Evolutionary conservation across 2,888 invertebrate genomes (phyloP).

Genomic region (Epicampocera succincta): DNA sequence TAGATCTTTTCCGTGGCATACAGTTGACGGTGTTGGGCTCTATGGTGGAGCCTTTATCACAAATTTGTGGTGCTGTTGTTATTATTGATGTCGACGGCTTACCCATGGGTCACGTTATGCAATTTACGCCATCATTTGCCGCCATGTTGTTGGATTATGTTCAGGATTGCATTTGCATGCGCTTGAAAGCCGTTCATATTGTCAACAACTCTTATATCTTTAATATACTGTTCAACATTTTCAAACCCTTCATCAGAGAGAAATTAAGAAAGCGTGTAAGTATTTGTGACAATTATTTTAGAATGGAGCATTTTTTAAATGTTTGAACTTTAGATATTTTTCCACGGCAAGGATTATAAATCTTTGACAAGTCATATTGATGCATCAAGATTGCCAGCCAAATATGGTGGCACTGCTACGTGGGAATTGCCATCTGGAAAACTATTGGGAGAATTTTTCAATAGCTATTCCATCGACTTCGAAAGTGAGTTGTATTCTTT

Average conservation of each 20-base stretch:
- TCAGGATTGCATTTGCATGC: conserved; percentile 90
- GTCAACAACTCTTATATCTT: conserved; percentile 94
- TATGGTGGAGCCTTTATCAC: conserved; percentile 89
- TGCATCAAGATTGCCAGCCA: conserved; percentile 84
- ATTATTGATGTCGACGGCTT: conserved; percentile 90
- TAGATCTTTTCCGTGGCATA: conserved; percentile 87
- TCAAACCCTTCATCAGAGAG: conserved; percentile 93
- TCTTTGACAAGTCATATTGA: conserved; percentile 85
- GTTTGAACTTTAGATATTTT: conserved; percentile 83
- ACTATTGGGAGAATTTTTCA: conserved; percentile 86
- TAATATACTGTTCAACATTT: conserved; percentile 91
- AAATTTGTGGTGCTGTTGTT: conserved; percentile 88
- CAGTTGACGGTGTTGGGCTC: conserved; percentile 87
- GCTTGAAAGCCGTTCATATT: conserved; percentile 92
- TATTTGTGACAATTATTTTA: conserved; percentile 43
- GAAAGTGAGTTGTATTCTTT: conserved; percentile 83
- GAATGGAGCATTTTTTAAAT: neutral
- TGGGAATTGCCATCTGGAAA: conserved; percentile 84
- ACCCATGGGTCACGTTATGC: conserved; percentile 87
- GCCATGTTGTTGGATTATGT: conserved; percentile 88
- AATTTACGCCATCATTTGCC: conserved; percentile 90
- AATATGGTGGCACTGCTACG: conserved; percentile 87
- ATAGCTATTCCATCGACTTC: conserved; percentile 86
- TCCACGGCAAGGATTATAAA: conserved; percentile 87
- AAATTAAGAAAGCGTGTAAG: conserved; percentile 89